A percentile compares a stretch with the other conserved stretches of the same genome.
Conservation (phyloP, 2,888 invertebrate genomes). For the Diachrysia chrysitis region DNA sequence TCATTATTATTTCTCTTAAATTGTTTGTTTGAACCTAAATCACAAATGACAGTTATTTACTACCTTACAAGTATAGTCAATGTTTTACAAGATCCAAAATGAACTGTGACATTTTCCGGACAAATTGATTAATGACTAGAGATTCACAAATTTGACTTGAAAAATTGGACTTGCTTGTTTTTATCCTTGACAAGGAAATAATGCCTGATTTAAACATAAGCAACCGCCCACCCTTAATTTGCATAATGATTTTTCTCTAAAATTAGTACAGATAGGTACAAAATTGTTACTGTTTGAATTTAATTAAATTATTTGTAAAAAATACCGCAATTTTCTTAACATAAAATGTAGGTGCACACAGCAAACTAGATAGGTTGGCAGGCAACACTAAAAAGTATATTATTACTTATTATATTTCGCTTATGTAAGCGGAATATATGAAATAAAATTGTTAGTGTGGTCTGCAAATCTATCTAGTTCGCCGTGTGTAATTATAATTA, state of each 20-base stretch:
- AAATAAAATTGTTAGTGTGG: too few relatives aligned
- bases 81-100: not conserved
- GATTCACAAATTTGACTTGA: constrained; percentile 6
- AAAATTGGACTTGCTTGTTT: constrained; percentile 25
- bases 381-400: too few relatives aligned
- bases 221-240: constrained; percentile 45
- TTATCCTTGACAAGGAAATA: constrained; percentile 16
- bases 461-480: too few relatives aligned
- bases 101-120: not conserved
- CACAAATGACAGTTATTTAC: not conserved
- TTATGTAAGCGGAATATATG: too few relatives aligned
- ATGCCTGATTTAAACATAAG: constrained; percentile 48
- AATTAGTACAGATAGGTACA: constrained; percentile 53
- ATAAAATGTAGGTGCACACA: too few relatives aligned
- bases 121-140: not conserved
- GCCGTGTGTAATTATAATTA: too few relatives aligned
- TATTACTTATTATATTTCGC: too few relatives aligned
- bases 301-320: not conserved
- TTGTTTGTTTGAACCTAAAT: not conserved
- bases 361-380: too few relatives aligned
- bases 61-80: not conserved
- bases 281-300: not conserved
- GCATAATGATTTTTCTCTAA: constrained; percentile 60
- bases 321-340: too few relatives aligned
- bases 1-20: too few relatives aligned